Evolutionary conservation across 2,113 vertebrate species (phyloP).

Genomic region (Aegotheles bennettii): DNA sequence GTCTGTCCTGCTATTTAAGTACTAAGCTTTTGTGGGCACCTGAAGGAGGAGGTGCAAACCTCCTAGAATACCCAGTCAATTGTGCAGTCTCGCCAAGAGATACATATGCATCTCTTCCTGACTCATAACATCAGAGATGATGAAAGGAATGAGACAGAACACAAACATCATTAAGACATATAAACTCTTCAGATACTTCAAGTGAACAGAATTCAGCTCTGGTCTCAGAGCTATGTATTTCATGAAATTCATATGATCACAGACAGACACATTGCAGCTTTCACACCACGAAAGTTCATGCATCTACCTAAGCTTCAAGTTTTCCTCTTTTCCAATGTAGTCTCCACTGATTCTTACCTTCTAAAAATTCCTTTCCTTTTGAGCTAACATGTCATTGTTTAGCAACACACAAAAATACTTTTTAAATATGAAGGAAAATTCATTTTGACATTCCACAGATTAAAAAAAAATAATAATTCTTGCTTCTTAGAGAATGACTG

Average conservation of each 20-base stretch:
- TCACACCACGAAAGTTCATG: background rate
- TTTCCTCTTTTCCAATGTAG: background rate
- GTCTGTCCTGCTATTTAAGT: background rate
- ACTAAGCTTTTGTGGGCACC: background rate
- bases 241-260: background rate
- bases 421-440: background rate
- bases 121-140: background rate
- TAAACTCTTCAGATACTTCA: background rate
- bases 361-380: background rate
- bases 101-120: background rate
- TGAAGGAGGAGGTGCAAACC: background rate
- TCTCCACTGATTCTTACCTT: background rate
- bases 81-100: background rate
- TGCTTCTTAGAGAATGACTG: background rate
- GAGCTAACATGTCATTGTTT: fast-evolving
- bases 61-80: background rate
- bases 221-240: background rate
- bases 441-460: background rate
- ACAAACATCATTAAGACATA: background rate
- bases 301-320: background rate
- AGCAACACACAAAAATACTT: background rate
- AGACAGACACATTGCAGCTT: background rate
- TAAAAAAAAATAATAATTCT: background rate
- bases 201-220: background rate
- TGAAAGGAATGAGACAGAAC: background rate